Conservation (phyloP, 2,113 vertebrate genomes). For the Dunckerocampus dactyliophorus region DNA sequence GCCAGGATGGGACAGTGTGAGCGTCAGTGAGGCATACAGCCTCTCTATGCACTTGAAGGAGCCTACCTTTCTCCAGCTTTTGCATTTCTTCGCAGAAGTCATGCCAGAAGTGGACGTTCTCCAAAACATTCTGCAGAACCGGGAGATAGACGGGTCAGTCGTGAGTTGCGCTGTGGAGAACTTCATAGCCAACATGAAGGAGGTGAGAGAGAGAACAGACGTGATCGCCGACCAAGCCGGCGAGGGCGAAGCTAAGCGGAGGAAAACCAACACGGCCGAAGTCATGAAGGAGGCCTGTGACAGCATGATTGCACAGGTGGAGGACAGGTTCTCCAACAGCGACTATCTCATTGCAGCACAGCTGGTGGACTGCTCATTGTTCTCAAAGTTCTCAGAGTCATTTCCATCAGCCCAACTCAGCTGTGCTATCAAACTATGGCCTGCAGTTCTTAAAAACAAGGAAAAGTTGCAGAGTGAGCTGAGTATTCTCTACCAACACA, state of each 20-base stretch:
- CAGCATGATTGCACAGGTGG: constrained; percentile 1
- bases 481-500: constrained; percentile 8
- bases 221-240: constrained; percentile 3
- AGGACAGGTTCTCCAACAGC: constrained; percentile 2
- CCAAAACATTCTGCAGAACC: constrained; percentile 6
- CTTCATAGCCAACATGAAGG: constrained; percentile 7
- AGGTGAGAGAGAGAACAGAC: neutral
- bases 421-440: constrained; percentile 2
- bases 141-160: neutral
- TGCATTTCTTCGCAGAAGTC: constrained; percentile 11
- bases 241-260: neutral
- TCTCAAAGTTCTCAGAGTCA: neutral
- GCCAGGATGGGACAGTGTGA: constrained; percentile 2
- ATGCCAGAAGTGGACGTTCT: constrained; percentile 8
- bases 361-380: constrained; percentile 5
- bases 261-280: constrained; percentile 4
- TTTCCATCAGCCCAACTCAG: neutral
- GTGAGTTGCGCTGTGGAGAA: constrained; percentile 6
- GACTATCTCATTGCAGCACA: constrained; percentile 6
- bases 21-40: neutral
- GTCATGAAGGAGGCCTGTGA: constrained; percentile 3
- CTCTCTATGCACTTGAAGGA: constrained; percentile 2
- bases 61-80: neutral
- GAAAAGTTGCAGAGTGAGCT: constrained; percentile 9
- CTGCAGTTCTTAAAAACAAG: constrained; percentile 1